Percentiles rank a stretch among this genome's conserved stretches.
These are phyloP conservation scores for Zaprionus tsacasi DNA, from an alignment of 1,140 invertebrate species.

Conservation along the genomic window DNA sequence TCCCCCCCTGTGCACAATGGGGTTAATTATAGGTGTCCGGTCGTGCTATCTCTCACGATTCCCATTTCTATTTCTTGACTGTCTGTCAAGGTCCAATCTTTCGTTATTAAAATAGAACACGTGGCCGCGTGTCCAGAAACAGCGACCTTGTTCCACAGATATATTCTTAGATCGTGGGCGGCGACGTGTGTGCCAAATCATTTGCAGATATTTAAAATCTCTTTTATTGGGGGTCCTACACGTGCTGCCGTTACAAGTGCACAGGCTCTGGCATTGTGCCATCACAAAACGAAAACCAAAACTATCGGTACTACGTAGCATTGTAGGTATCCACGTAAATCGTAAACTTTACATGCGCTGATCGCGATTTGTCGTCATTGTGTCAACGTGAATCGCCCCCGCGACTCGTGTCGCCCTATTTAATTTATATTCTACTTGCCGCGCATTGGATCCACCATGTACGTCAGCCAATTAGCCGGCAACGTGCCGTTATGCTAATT, in stretches of 20 bases:
- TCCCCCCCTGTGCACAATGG: constrained; percentile 2
- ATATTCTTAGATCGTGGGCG: constrained; percentile 43
- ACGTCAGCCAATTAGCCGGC: constrained; percentile 66
- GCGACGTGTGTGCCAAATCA: constrained; percentile 21
- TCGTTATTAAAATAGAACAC: constrained; percentile 53
- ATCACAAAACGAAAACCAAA: constrained; percentile 5
- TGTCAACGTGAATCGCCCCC: constrained; percentile 50
- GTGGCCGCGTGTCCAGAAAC: constrained; percentile 61
- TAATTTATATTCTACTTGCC: constrained; percentile 34
- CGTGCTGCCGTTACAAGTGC: constrained; percentile 44
- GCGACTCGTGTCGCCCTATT: constrained; percentile 51
- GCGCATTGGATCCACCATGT: constrained; percentile 15
- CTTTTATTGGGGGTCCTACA: constrained; percentile 22
- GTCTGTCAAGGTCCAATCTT: constrained; percentile 7
- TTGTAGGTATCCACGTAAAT: constrained; percentile 43
- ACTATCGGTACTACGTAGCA: too few relatives aligned
- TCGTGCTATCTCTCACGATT: background rate
- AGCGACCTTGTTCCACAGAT: constrained; percentile 53
- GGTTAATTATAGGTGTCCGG: constrained; percentile 35
- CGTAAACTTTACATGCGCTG: constrained; percentile 57
- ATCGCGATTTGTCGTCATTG: constrained; percentile 44
- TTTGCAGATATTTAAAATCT: background rate
- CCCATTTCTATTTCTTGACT: background rate
- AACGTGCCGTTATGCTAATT: constrained; percentile 70
- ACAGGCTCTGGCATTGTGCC: constrained; percentile 21